A percentile compares a stretch with the other conserved stretches of the same genome.
Conservation (phyloP, 2,888 invertebrate species). For the Heliconius erato region DNA sequence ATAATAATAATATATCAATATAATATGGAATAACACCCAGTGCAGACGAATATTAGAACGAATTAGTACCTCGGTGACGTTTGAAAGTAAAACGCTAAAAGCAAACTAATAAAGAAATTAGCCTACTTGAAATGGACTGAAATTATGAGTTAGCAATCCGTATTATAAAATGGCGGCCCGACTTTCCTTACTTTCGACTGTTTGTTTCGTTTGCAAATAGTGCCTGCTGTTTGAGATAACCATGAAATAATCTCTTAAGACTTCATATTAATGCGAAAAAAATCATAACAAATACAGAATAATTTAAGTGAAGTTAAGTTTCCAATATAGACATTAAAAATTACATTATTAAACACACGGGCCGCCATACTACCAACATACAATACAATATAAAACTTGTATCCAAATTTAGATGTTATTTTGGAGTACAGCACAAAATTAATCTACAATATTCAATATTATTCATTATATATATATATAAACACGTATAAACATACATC, state of each 20-base stretch:
- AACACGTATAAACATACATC: conserved; percentile 83
- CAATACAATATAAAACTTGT: background rate
- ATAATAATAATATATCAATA: conserved; percentile 62
- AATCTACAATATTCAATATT: conserved; percentile 80
- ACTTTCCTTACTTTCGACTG: no score
- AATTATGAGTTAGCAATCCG: conserved; percentile 27
- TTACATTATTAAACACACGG: background rate
- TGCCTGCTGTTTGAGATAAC: background rate
- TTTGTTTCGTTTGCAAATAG: background rate
- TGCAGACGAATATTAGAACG: conserved; percentile 68
- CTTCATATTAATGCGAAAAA: background rate
- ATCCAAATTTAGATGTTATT: conserved; percentile 53
- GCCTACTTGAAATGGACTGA: conserved; percentile 62
- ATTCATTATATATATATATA: conserved; percentile 74
- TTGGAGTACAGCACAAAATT: conserved; percentile 82
- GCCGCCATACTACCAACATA: conserved; percentile 5
- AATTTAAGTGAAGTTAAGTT: background rate
- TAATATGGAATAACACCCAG: conserved; percentile 78
- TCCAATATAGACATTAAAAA: background rate
- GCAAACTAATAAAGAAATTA: conserved; percentile 72
- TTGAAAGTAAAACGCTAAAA: conserved; percentile 71
- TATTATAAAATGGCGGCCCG: conserved; percentile 16
- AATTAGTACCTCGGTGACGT: conserved; percentile 77
- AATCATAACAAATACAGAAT: background rate
- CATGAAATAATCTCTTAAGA: background rate